Base-by-base conservation (phyloP, 2,888 invertebrate genomes). In the Brenthis ino region DNA sequence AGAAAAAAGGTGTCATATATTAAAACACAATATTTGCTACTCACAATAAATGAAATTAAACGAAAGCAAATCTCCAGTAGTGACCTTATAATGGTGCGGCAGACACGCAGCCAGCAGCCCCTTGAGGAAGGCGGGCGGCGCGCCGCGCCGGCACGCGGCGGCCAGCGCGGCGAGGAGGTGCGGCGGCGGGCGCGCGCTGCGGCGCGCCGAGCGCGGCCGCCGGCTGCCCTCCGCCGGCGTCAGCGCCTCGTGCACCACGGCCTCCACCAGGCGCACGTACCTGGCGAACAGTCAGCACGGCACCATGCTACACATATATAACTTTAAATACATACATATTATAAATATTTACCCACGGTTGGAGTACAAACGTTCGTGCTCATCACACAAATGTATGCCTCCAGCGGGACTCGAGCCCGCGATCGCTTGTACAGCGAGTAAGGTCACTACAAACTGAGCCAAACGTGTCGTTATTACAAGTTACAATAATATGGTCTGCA, bases 181-280 rank as follows among this genome's bases (percentile, higher is more conserved):
- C 96, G 71, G 98, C 89, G 94, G 99, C 98, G 54, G 97, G 95
- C 76, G 95, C 83, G 66, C 91, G 83, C 48, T 93, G 87, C 71
- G 93, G 87, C 72, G 93, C 85, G 60, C 94, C 86, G 20, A 94
- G 87, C 64, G 96, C 93, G 72, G 94, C 74, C 68, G 80, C 67
- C 78, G 76, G 63, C 78, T 79, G 50, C 79, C 79, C 72, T 81
- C 82, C 82, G 97, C 96, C 67, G 97, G 94, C 1, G 98, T 98
- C 77, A 99, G 87, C 50, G 97, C 96, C 81, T 98, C 97, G 82
- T 98, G 97, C 77, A 98, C 95, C 75, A 96, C 95, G 63, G 97
- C 96, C 86, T 99, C 99, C 48, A 99, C 95, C 43, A 98, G 89
- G 13, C 96, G 95, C 3, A 98, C 98, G 89, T 99, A 99, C 77